Percentiles rank a stretch among this genome's conserved stretches.
Evolutionary conservation across 2,888 invertebrate genomes (phyloP).

Genomic region (Vannuccia rotundouncinata): DNA sequence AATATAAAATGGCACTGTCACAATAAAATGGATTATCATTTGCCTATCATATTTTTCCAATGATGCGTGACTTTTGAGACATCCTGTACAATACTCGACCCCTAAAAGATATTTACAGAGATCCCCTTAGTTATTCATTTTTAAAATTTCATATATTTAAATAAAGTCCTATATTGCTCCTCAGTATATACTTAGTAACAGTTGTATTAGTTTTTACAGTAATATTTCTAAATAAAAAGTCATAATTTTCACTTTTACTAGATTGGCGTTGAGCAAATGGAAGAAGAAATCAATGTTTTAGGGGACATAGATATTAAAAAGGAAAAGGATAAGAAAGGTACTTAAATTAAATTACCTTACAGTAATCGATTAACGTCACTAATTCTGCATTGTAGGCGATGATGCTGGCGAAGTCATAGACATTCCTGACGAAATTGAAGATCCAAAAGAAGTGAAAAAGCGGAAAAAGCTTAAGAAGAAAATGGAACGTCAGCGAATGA

Average conservation of each 20-base stretch:
- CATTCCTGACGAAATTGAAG: conserved; percentile 31
- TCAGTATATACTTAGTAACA: too few relatives aligned
- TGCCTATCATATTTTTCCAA: background rate
- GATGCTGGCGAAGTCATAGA: conserved; percentile 35
- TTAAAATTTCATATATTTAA: too few relatives aligned
- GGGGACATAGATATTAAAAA: background rate
- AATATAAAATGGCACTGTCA: background rate
- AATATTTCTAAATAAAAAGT: too few relatives aligned
- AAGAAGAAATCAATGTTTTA: background rate
- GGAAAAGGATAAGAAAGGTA: background rate
- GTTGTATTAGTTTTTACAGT: too few relatives aligned
- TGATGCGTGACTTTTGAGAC: background rate
- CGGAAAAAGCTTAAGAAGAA: conserved; percentile 35
- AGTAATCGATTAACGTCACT: too few relatives aligned
- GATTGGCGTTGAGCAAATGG: background rate
- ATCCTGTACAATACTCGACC: too few relatives aligned
- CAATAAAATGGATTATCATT: background rate
- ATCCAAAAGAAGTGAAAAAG: conserved; percentile 36
- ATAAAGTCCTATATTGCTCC: too few relatives aligned
- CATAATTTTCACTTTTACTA: too few relatives aligned
- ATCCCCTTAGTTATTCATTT: too few relatives aligned
- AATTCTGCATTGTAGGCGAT: background rate
- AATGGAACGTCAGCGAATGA: background rate
- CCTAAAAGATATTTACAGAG: too few relatives aligned
- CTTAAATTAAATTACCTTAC: background rate